Evolutionary conservation across 2,113 vertebrate genomes (phyloP).

Genomic region (Ptilonorhynchus violaceus): DNA sequence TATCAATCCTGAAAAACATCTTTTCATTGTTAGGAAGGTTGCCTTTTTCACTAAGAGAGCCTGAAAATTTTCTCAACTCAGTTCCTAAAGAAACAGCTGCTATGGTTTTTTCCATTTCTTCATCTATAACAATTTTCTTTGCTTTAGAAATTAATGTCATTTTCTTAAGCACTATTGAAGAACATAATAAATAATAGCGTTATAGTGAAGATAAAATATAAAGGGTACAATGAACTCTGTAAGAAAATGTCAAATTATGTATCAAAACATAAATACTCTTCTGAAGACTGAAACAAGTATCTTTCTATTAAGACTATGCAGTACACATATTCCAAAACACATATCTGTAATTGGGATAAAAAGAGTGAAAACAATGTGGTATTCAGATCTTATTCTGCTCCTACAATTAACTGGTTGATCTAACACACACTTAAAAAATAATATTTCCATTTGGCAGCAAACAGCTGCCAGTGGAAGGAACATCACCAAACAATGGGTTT

Average conservation of each 20-base stretch:
- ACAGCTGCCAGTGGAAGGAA: neutral
- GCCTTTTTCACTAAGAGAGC: neutral
- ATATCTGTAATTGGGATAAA: neutral
- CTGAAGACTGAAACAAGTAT: neutral
- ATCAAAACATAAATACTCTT: neutral
- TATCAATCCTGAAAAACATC: neutral
- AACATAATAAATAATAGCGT: neutral
- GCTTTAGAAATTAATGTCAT: neutral
- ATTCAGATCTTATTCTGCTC: neutral
- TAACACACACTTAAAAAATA: neutral
- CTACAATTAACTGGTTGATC: neutral
- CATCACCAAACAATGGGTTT: neutral
- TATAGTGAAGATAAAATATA: neutral
- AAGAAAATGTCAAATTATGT: neutral
- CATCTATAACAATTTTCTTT: neutral
- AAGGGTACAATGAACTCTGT: neutral
- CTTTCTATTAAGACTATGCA: neutral
- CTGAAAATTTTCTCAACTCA: neutral
- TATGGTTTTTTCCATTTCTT: neutral
- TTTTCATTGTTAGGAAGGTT: neutral
- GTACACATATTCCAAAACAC: neutral
- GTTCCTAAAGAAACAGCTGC: neutral
- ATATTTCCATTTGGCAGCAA: neutral
- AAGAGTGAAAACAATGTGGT: neutral
- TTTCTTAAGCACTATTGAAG: neutral